Conservation (phyloP, 2,113 vertebrate genomes). For the Micronisus gabar region DNA sequence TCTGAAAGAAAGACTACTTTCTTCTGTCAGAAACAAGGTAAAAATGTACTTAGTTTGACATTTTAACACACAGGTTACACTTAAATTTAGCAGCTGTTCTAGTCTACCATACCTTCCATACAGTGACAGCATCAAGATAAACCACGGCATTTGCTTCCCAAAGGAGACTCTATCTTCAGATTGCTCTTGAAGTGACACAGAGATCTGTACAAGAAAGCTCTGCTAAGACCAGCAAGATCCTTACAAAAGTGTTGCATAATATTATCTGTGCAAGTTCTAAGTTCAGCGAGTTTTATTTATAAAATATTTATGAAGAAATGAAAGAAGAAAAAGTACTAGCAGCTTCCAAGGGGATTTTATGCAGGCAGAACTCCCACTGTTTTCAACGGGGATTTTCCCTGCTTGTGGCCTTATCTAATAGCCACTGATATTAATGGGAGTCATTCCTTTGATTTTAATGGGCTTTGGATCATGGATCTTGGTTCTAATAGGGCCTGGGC, state of each 20-base stretch:
- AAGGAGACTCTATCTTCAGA: constrained; percentile 44
- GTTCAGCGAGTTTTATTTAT: not conserved
- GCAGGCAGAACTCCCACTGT: not conserved
- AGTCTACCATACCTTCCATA: not conserved
- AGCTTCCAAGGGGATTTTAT: not conserved
- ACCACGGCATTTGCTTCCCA: constrained; percentile 24
- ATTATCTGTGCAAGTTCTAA: not conserved
- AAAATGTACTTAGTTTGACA: constrained; percentile 5
- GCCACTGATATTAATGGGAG: not conserved
- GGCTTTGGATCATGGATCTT: not conserved
- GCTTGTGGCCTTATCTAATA: not conserved
- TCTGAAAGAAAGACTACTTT: not conserved
- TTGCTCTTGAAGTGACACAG: not conserved
- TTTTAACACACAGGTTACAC: constrained; percentile 15
- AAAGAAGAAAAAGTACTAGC: not conserved
- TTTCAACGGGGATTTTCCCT: constrained; percentile 12
- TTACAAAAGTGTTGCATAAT: not conserved
- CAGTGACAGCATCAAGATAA: not conserved
- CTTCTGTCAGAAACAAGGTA: constrained; percentile 3
- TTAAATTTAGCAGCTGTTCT: constrained; percentile 45
- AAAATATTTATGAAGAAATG: constrained; percentile 39
- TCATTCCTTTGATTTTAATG: not conserved
- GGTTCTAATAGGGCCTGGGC: not conserved
- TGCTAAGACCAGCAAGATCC: not conserved
- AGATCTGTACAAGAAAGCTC: not conserved